These are phyloP conservation scores for Furnarius figulus DNA, from an alignment of 2,113 vertebrate genomes.

Conservation along the genomic window DNA sequence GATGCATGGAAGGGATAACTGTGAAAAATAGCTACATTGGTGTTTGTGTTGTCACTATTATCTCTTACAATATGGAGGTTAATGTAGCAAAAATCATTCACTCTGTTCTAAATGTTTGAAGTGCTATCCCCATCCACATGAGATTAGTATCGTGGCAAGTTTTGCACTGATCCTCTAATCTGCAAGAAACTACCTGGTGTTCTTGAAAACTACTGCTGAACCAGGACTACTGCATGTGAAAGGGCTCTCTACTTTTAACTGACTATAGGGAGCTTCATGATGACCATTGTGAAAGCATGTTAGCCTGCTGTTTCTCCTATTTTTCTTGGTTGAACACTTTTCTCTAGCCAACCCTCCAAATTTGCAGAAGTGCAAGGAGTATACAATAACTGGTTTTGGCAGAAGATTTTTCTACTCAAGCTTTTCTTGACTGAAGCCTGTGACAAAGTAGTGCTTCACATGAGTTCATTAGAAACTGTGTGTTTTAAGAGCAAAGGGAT, in stretches of 20 bases:
- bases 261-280: neutral
- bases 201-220: neutral
- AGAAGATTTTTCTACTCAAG: neutral
- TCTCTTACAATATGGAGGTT: neutral
- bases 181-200: neutral
- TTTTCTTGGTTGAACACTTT: neutral
- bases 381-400: neutral
- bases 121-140: neutral
- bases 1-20: neutral
- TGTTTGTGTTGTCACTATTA: neutral
- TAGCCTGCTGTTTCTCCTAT: neutral
- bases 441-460: neutral
- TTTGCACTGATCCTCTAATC: neutral
- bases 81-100: neutral
- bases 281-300: neutral
- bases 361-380: neutral
- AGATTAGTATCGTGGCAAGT: neutral
- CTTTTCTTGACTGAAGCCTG: neutral
- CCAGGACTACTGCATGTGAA: neutral
- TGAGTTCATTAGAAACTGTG: neutral
- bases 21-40: neutral
- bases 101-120: neutral
- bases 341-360: neutral
- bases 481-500: neutral
- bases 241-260: neutral